phyloP scores from a whole-genome alignment of 2,113 vertebrate genomes.

The Andinoacara biseriatus region DNA sequence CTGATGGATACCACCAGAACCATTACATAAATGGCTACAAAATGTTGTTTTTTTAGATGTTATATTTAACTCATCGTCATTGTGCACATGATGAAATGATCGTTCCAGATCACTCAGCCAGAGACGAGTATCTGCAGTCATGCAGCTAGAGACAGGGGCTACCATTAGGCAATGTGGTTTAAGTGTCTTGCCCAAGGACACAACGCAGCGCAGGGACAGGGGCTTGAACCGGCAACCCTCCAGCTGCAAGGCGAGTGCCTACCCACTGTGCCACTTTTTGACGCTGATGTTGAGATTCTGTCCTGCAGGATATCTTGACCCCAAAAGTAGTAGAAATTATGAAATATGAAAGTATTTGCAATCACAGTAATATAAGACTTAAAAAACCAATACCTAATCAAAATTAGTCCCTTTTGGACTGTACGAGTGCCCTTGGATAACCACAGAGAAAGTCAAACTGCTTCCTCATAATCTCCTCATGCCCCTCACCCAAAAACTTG shows the following conservation, averaged over 20 bases:
- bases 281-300: background rate
- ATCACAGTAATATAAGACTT: background rate
- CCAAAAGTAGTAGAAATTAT: background rate
- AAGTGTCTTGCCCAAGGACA: no score
- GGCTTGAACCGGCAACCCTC: no score
- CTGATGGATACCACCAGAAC: background rate
- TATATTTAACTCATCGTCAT: no score
- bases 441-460: conserved; percentile 5
- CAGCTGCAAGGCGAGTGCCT: no score
- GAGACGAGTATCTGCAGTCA: no score
- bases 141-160: no score
- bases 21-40: background rate
- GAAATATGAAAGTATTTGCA: background rate
- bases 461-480: background rate
- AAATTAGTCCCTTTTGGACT: background rate
- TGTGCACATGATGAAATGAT: no score
- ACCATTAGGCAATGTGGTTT: no score
- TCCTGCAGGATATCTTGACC: background rate
- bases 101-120: no score
- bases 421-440: conserved; percentile 14
- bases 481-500: background rate
- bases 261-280: no score
- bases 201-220: no score
- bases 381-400: background rate
- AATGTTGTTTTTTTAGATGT: background rate